Base-by-base conservation (phyloP, 2,888 invertebrate genomes). In the Catocala nupta region DNA sequence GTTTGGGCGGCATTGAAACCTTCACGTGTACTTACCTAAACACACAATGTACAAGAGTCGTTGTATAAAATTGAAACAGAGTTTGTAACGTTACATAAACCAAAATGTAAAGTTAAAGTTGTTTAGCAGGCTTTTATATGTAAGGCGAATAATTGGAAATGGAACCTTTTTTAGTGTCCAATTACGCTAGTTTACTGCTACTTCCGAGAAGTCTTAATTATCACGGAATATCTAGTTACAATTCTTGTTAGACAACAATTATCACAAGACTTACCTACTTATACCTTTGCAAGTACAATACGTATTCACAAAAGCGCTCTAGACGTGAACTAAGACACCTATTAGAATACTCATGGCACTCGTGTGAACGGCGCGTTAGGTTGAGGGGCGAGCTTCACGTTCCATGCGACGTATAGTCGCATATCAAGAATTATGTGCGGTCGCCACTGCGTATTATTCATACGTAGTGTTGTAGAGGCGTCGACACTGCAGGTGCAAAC, bases 271-370 rank as follows among this genome's bases (percentile, higher is more conserved):
- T 39, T 39, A 39, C 36, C 9, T 39, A 39, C 36, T 39, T 39
- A 39, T 8, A 39, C 36, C 36, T 39, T 5, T 0, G 36, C 36
- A 43, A 11, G 43, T 5, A 59, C 42, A 55, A 58, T 44, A 55
- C 16, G 48, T 45, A 47, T 39, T 11, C 50, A 72, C 47, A 36
- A 43, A 33, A 43, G 49, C 54, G 60, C 55, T 68, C 50, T 62
- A 62, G 53, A 65, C 51, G 49, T 59, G 67, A 73, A 70, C 68
- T 25, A 25, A 68, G 77, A 73, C 75, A 73, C 75, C 76, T 71
- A 77, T 76, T 73, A 75, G 64, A 70, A 73, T 71, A 75, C 75
- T 71, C 73, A 58, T 42, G 50, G 57, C 65, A 73, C 67, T 73
- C 66, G 48, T 54, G 48, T 71, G 71, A 68, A 71, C 62, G 62